phyloP scores from a whole-genome alignment of 2,888 invertebrate genomes.

The Pheosia tremula region DNA sequence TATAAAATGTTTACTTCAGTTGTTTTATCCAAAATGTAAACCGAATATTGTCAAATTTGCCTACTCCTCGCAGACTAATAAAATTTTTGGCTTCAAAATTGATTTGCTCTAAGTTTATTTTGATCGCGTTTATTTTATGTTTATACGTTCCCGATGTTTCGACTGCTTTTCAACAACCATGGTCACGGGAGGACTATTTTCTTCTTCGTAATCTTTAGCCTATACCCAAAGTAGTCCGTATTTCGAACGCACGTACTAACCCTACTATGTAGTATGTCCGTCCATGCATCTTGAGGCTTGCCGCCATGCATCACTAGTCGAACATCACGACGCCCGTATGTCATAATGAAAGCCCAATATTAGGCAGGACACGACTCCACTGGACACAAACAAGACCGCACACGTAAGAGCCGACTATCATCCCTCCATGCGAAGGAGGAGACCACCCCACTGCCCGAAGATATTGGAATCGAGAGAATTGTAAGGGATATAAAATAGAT shows the following conservation, averaged over 20 bases:
- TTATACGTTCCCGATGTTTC: too few species aligned
- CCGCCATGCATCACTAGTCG: constrained; percentile 47
- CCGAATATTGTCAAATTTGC: too few species aligned
- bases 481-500: constrained; percentile 31
- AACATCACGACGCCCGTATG: constrained; percentile 51
- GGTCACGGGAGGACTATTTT: too few species aligned
- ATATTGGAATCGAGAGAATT: constrained; percentile 44
- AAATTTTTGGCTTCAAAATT: too few species aligned
- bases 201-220: too few species aligned
- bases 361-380: constrained; percentile 56
- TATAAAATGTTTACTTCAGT: too few species aligned
- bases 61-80: too few species aligned
- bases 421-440: constrained; percentile 51
- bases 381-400: constrained; percentile 78
- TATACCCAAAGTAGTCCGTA: background rate
- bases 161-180: too few species aligned
- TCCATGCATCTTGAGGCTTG: background rate
- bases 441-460: constrained; percentile 41
- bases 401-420: constrained; percentile 63
- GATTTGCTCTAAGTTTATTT: too few species aligned
- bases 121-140: too few species aligned
- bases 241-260: constrained; percentile 1
- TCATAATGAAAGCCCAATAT: constrained; percentile 72
- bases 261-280: background rate
- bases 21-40: too few species aligned